Evolutionary conservation across 2,888 invertebrate species (phyloP), one percentile per base, ranked within the genome.

Genomic region (Aspidiotus destructor): DNA sequence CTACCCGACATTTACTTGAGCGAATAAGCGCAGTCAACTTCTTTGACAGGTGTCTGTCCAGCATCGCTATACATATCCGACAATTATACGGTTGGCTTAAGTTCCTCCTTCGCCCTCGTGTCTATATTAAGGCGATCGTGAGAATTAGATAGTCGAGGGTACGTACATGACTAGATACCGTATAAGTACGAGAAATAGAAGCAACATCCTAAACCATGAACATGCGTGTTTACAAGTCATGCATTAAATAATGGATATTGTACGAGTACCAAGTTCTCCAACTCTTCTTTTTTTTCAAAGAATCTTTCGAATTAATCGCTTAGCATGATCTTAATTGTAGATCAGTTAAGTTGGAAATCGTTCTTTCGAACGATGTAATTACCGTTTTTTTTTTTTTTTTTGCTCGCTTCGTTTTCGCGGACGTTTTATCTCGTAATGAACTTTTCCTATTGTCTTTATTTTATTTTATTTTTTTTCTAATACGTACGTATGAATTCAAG

Each of bases 181-280:
- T 28, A 28, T 28, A 28, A 28, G 28, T 28, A 28, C 1, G 28
- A 28, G 28, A 28, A 28, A 28, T 28, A 65, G 55, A 44, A 65
- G 65, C 65, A 65, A 65, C 65, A 65, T 65, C 65, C 65, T 65
- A 65, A 65, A 65, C 65, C 65, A 65, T 65, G 65, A 65, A 65
- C 65, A 65, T 65, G 65, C 65, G 65, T 65, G 65, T 65, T 65
- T 65, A 65, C 65, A 65, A 65, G 65, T 65, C 65, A 65, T 65
- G 65, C 65, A 65, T 65, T 65, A 65, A 65, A 65, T 65, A 65
- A 65, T 65, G 65, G 65, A 65, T 65, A 65, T 65, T 65, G 65
- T 65, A 65, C 65, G 28, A 28, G 28, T 28, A 28, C 28, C 28
- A 28, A 28, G 28, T 28, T 28, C 28, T 28, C 28, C 28, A 28